Percentiles rank a stretch among this genome's conserved stretches.
Conservation (phyloP, 2,113 vertebrate species). For the Misgurnus anguillicaudatus region DNA sequence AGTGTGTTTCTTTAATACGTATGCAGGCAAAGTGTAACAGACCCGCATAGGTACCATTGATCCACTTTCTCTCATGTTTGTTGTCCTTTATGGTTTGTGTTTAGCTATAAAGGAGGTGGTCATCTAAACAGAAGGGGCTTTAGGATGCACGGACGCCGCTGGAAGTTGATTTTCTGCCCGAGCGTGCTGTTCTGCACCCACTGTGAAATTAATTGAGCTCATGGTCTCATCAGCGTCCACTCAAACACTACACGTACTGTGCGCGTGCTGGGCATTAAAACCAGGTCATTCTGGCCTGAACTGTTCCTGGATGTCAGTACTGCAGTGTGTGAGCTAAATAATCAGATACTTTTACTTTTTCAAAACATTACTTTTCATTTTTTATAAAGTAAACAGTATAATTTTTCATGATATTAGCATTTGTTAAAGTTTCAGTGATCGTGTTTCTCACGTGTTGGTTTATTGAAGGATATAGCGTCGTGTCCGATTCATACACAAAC, state of each 20-base stretch:
- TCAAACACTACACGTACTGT: constrained; percentile 52
- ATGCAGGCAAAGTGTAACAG: no score
- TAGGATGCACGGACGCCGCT: not conserved
- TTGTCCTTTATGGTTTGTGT: not conserved
- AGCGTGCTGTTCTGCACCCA: constrained; percentile 60
- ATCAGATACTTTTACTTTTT: not conserved
- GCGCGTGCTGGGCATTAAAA: constrained; percentile 10
- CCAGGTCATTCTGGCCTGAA: constrained; percentile 56
- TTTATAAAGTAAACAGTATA: no score
- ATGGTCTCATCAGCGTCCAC: constrained; percentile 63
- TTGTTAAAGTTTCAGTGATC: no score
- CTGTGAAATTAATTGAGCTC: constrained; percentile 79
- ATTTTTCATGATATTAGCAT: no score
- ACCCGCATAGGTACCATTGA: no score
- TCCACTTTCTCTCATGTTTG: not conserved
- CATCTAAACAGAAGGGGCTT: constrained; percentile 43
- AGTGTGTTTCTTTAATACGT: no score
- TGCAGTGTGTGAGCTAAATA: not conserved
- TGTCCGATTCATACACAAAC: not conserved
- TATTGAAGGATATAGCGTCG: not conserved
- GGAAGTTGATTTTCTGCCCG: constrained; percentile 25
- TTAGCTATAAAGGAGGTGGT: not conserved
- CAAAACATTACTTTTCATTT: no score
- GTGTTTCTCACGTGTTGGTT: no score
- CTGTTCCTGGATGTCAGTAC: constrained; percentile 52